phyloP scores from a whole-genome alignment of 2,888 invertebrate species.

The Tipula helvola region DNA sequence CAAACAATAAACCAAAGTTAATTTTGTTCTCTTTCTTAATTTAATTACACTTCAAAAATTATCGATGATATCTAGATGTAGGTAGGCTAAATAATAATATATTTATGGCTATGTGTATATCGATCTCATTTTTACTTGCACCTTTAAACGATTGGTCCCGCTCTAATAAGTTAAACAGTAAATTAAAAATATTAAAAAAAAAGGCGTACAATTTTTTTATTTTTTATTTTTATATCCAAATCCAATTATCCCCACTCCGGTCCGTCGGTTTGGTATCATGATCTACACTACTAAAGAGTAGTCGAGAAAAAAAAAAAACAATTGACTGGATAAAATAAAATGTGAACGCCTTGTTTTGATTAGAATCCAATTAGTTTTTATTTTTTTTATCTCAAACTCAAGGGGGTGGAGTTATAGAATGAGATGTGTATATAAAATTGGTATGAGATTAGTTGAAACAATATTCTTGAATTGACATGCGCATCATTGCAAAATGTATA shows the following conservation, averaged over 20 bases:
- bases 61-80: background rate
- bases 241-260: background rate
- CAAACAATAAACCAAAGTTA: background rate
- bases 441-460: background rate
- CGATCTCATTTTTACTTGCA: background rate
- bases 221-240: background rate
- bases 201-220: background rate
- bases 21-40: background rate
- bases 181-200: background rate
- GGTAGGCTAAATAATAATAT: background rate
- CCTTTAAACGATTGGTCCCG: background rate
- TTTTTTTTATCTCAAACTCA: background rate
- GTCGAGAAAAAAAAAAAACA: background rate
- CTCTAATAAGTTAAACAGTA: background rate
- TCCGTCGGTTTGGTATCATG: background rate
- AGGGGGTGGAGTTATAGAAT: background rate
- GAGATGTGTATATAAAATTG: background rate
- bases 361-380: background rate
- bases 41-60: background rate
- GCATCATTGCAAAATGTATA: background rate
- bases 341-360: background rate
- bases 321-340: background rate
- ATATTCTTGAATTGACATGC: background rate
- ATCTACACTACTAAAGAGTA: background rate
- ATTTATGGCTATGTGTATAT: background rate